Conservation (phyloP, 2,797 vertebrate species). For the Argya squamiceps region DNA sequence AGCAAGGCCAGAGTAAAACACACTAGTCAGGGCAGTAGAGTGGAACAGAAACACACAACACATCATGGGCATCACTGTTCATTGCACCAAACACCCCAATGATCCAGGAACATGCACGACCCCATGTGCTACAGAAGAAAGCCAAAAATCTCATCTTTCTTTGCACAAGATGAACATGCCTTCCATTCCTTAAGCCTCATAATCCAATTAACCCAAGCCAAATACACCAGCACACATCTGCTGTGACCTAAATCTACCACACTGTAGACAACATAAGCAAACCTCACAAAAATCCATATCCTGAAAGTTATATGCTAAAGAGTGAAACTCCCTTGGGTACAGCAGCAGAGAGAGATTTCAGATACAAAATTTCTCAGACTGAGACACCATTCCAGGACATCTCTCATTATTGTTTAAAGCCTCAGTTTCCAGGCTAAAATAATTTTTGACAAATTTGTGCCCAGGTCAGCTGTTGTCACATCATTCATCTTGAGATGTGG, state of each 20-base stretch:
- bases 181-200: background rate
- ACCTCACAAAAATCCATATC: background rate
- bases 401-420: background rate
- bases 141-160: background rate
- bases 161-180: background rate
- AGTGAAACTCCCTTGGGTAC: background rate
- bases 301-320: background rate
- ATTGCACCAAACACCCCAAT: background rate
- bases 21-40: background rate
- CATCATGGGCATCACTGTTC: background rate
- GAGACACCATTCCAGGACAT: background rate
- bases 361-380: background rate
- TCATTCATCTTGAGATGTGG: background rate
- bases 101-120: fast-evolving
- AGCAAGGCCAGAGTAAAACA: background rate
- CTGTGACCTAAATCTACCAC: background rate
- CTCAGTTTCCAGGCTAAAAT: background rate
- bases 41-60: background rate
- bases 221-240: background rate
- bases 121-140: background rate
- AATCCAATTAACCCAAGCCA: background rate
- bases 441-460: background rate
- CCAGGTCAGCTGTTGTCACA: background rate
- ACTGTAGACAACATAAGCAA: background rate
- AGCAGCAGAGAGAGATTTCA: background rate